Evolutionary conservation across 2,888 invertebrate species (phyloP), one percentile per base, ranked within the genome.

Genomic region (Bombylius major): DNA sequence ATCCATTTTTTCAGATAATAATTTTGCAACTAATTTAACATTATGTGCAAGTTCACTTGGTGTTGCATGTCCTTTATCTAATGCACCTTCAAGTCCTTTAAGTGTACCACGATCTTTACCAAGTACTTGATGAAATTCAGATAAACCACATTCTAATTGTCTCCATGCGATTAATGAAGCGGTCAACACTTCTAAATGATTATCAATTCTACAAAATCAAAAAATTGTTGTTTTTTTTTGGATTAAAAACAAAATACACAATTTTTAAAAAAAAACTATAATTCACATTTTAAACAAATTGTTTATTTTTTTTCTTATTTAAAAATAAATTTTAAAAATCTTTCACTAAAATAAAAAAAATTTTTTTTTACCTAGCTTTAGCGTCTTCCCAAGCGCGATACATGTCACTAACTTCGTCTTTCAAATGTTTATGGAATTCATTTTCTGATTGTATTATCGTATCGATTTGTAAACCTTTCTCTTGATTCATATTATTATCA

Each of bases 71-170:
- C 74, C 74, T 48, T 70, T 69, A 54, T 70, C 69, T 39, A 75
- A 57, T 0, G 73, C 75, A 39, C 75, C 75, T 57, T 73, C 73
- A 8, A 75, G 59, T 4, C 73, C 74, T 56, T 70, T 69, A 1
- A 75, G 61, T 9, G 75, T 73, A 58, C 75, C 75, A 50, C 73
- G 69, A 70, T 90, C 90, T 61, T 86, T 84, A 39, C 83, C 80
- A 53, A 90, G 72, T 36, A 87, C 88, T 53, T 82, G 81, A 66
- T 87, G 86, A 59, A 90, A 79, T 69, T 89, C 88, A 14, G 83
- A 81, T 55, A 89, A 75, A 11, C 89, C 84, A 58, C 79, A 78
- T 68, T 87, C 87, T 75, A 89, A 82, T 69, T 88, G 86, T 55
- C 82, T 80, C 87, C 87, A 87, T 39, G 82, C 82, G 62, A 80